Conservation (phyloP, 2,113 vertebrate species). For the Mellivora capensis region DNA sequence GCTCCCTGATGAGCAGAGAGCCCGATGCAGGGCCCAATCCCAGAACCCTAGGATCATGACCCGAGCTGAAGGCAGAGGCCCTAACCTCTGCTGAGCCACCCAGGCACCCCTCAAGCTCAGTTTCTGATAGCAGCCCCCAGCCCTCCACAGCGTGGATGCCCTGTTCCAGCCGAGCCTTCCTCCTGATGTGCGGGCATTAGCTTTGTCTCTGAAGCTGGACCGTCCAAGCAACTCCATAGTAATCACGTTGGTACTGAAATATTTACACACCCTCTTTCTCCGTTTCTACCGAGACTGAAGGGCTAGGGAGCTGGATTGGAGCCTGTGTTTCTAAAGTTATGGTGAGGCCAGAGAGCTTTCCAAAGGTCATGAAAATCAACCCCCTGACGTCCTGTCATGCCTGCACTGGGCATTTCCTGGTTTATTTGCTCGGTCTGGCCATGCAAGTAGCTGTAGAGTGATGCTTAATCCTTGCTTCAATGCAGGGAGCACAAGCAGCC, state of each 20-base stretch:
- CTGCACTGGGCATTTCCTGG: accelerated
- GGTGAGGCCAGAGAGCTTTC: neutral
- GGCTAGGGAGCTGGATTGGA: too few relatives aligned
- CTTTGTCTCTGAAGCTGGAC: neutral
- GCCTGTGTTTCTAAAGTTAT: accelerated
- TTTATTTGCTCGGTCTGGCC: neutral
- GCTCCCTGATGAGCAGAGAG: too few relatives aligned
- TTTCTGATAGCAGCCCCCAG: neutral
- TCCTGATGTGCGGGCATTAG: accelerated
- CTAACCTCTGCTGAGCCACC: too few relatives aligned
- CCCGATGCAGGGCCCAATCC: too few relatives aligned
- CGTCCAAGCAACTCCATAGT: accelerated
- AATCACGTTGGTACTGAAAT: accelerated
- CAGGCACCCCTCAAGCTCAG: neutral
- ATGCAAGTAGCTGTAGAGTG: accelerated
- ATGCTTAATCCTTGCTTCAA: accelerated
- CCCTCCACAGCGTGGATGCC: accelerated
- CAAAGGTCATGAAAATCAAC: accelerated
- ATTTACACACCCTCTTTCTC: accelerated
- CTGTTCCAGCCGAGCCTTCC: accelerated
- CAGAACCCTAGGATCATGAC: too few relatives aligned
- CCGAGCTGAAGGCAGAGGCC: too few relatives aligned
- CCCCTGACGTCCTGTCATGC: accelerated
- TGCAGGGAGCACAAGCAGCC: neutral
- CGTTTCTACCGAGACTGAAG: neutral